Base-by-base conservation (phyloP, 2,797 vertebrate genomes). In the Nyctalus aviator region DNA sequence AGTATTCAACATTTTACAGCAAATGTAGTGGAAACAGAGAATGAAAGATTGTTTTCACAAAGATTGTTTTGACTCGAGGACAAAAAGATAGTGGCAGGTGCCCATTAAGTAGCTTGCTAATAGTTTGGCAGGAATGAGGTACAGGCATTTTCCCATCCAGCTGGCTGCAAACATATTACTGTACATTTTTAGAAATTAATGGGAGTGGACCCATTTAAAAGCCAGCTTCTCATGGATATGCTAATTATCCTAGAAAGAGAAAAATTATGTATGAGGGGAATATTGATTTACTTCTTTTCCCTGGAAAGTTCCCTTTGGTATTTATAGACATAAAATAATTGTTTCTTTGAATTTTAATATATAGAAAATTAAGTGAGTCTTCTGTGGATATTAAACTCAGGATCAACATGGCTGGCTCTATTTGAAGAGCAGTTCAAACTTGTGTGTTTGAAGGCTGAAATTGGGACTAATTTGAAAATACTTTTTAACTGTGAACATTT, bases 331-430 rank as follows among this genome's bases (percentile, higher is more conserved):
- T 53, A 37, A 66, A 91, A 48, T 81, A 66, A 32, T 89, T 86
- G 9, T 32, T 86, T 88, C 12, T 79, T 90, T 94, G n/a, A 82
- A 46, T 83, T 41, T 76, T 75, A 59, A 84, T 69, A 41, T 94
- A 46, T 84, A 50, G 41, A 79, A 79, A 82, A 59, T 78, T 75
- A 27, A 92, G 35, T 75, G 27, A 89, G 2, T 69, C 76, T 21
- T 78, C 96, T 55, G 69, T 94, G 53, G 5, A 10, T 76, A 77
- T 95, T 95, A 64, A 95, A 93, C 20, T 90, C 48, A 71, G 46
- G 66, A 20, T 62, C 44, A 91, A 53, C 11, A 57, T 91, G 32
- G 8, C 57, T 91, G 37, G 8, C 7, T 86, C 62, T 84, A 90
- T 85, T 35, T 68, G 21, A 72, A 71, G 41, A 96, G 72, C 23